Evolutionary conservation across 2,797 vertebrate species (phyloP).

Genomic region (Florisuga fusca): DNA sequence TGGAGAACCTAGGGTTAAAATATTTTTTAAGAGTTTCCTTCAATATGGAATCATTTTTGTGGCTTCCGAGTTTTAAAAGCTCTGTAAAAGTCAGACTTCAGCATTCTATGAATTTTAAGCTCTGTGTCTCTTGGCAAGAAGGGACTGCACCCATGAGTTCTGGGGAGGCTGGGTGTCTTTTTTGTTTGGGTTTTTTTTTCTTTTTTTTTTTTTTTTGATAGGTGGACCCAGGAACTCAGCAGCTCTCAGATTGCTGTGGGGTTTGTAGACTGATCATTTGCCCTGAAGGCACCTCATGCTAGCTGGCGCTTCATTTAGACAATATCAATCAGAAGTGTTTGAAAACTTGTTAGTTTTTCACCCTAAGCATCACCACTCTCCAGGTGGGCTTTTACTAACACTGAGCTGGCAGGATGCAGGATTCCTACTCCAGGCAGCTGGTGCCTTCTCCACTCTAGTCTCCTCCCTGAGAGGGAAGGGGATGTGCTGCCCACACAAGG

Average conservation of each 20-base stretch:
- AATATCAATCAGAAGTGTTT: neutral
- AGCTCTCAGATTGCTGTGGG: neutral
- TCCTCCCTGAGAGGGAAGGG: rapidly evolving
- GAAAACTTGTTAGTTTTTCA: neutral
- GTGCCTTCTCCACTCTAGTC: rapidly evolving
- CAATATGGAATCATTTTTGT: neutral
- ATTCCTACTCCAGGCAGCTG: neutral
- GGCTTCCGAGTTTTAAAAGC: slow-evolving; percentile 4
- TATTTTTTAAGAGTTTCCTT: neutral
- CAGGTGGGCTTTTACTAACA: neutral
- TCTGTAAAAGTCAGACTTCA: neutral
- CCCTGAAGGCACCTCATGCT: neutral
- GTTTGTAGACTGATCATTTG: neutral
- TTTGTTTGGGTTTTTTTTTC: too few species aligned
- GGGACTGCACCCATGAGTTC: neutral
- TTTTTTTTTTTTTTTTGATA: neutral
- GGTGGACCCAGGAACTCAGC: neutral
- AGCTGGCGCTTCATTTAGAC: neutral
- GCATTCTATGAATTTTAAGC: neutral
- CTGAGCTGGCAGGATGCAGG: neutral
- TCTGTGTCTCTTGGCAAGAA: neutral
- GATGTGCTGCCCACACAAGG: neutral
- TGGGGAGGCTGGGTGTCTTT: neutral
- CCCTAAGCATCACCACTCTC: neutral
- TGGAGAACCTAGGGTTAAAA: neutral